These are phyloP conservation scores for Leguminivora glycinivorella DNA, from an alignment of 1,140 invertebrate genomes.

Conservation along the genomic window DNA sequence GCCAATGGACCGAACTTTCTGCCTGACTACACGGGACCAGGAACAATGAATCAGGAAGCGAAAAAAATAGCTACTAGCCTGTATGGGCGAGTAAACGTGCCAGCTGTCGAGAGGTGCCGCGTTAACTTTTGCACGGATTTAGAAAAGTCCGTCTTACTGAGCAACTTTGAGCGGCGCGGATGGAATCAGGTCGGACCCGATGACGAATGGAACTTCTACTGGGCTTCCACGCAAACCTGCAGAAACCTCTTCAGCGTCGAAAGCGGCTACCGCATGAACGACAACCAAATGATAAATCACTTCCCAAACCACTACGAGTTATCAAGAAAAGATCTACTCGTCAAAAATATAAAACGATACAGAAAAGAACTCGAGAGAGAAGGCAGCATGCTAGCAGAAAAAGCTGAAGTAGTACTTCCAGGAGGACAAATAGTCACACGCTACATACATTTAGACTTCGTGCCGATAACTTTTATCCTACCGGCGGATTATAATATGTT, in stretches of 20 bases:
- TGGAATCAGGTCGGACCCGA: conserved; percentile 95
- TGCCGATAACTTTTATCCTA: conserved; percentile 95
- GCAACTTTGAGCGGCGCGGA: conserved; percentile 95
- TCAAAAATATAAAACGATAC: conserved; percentile 98
- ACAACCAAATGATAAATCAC: conserved; percentile 95
- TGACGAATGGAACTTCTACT: conserved; percentile 98
- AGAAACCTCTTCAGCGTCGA: conserved; percentile 95
- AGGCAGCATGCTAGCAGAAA: conserved; percentile 91
- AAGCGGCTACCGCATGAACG: conserved; percentile 93
- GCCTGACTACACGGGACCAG: conserved; percentile 18
- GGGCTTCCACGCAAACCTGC: conserved; percentile 94
- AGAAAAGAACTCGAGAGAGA: conserved; percentile 95
- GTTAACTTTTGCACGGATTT: conserved; percentile 94
- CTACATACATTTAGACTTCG: conserved; percentile 92
- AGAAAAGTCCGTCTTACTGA: conserved; percentile 95
- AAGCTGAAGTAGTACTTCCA: conserved; percentile 71
- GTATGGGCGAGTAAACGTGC: conserved; percentile 55
- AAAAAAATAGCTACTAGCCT: conserved; percentile 53
- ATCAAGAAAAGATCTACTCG: conserved; percentile 95
- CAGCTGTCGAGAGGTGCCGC: conserved; percentile 77
- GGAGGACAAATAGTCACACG: conserved; percentile 87
- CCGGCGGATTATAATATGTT: conserved; percentile 98
- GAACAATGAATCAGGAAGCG: conserved; percentile 54
- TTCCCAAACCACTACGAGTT: conserved; percentile 97
- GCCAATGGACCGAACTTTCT: conserved; percentile 38